Percentiles rank a stretch among this genome's conserved stretches.
phyloP scores from a whole-genome alignment of 2,888 invertebrate genomes.

The Buathra laborator region DNA sequence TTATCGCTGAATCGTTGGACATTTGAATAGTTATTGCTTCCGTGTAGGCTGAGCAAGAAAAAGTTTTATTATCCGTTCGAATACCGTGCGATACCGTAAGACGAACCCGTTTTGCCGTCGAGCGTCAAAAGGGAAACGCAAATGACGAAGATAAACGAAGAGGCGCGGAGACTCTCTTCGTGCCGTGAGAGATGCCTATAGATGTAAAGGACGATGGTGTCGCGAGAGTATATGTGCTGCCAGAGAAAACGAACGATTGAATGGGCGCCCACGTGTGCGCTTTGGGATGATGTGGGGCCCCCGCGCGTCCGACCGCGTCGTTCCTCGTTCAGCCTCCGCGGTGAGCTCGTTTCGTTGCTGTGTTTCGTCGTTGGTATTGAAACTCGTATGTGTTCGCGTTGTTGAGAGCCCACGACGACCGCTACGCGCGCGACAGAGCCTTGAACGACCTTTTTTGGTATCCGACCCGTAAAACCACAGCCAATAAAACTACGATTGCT shows the following conservation, averaged over 20 bases:
- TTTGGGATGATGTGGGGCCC: conserved; percentile 37
- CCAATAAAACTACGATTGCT: conserved; percentile 15
- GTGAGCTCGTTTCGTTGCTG: conserved; percentile 38
- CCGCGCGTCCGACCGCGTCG: conserved; percentile 13
- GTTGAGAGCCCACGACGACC: conserved; percentile 46
- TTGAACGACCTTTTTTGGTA: conserved; percentile 75
- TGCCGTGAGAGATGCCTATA: not conserved
- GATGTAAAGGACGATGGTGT: not conserved
- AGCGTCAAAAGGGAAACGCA: conserved; percentile 30
- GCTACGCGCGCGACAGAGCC: conserved; percentile 52
- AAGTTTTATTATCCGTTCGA: conserved; percentile 29
- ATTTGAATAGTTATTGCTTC: conserved; percentile 24
- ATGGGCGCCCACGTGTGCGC: conserved; percentile 64
- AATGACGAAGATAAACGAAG: not conserved
- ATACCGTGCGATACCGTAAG: conserved; percentile 4
- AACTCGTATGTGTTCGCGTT: conserved; percentile 17
- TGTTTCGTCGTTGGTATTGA: conserved; percentile 3
- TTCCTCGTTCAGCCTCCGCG: conserved; percentile 19
- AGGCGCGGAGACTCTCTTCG: not conserved
- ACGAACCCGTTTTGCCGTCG: conserved; percentile 16
- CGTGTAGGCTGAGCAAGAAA: conserved; percentile 25
- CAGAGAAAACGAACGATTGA: conserved; percentile 34
- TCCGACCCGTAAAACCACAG: conserved; percentile 55
- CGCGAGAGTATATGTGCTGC: not conserved
- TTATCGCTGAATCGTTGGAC: conserved; percentile 1